These are phyloP conservation scores for Toxotes jaculatrix DNA, from an alignment of 2,113 vertebrate genomes.

Conservation along the genomic window DNA sequence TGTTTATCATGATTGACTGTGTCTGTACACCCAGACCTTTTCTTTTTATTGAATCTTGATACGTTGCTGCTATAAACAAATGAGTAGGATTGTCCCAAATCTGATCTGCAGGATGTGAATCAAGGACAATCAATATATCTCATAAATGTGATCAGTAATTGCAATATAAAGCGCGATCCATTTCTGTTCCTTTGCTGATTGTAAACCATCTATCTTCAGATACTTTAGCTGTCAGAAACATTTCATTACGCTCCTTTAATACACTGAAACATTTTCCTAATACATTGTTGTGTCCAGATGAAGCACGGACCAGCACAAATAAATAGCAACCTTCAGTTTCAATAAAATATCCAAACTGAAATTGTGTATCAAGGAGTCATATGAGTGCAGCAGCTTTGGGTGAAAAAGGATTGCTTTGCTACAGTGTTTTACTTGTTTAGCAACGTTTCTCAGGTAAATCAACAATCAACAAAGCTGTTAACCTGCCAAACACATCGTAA, in stretches of 20 bases:
- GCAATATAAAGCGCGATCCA: background rate
- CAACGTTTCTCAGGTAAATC: background rate
- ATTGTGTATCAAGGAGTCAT: background rate
- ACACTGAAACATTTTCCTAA: constrained; percentile 6
- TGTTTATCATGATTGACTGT: constrained; percentile 28
- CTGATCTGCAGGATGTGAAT: too few species aligned
- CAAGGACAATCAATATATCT: constrained; percentile 6
- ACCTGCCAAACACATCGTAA: constrained; percentile 1
- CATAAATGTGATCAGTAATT: constrained; percentile 18
- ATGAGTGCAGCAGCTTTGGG: background rate
- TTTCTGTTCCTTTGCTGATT: background rate
- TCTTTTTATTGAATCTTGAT: constrained; percentile 22
- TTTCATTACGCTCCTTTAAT: background rate
- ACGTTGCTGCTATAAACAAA: constrained; percentile 14
- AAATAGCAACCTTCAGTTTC: background rate
- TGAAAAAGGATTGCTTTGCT: constrained; percentile 3
- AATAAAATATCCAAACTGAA: background rate
- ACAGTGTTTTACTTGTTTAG: background rate
- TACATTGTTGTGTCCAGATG: background rate
- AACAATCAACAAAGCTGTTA: background rate
- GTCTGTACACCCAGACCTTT: background rate
- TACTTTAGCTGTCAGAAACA: background rate
- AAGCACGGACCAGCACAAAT: background rate
- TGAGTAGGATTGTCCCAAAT: background rate
- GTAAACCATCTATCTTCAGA: constrained; percentile 14